Evolutionary conservation across 2,113 vertebrate genomes (phyloP).

Genomic region (Oncorhynchus masou): DNA sequence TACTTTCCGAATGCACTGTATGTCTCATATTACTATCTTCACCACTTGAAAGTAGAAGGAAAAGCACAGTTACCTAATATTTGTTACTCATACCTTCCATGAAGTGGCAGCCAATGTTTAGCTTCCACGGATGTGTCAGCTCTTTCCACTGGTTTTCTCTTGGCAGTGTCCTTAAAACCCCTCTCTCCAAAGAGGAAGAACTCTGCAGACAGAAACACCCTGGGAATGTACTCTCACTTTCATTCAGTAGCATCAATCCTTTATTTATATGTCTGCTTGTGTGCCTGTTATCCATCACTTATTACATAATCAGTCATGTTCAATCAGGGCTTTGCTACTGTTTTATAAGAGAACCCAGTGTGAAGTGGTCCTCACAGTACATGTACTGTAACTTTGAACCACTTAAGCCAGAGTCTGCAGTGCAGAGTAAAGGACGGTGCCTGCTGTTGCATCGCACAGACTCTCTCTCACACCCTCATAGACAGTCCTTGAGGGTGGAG

Average conservation of each 20-base stretch:
- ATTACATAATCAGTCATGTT: no score
- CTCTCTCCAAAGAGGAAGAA: constrained; percentile 4
- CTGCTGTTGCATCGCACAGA: no score
- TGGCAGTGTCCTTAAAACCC: constrained; percentile 34
- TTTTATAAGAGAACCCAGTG: no score
- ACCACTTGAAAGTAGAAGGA: constrained; percentile 28
- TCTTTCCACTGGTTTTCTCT: constrained; percentile 58
- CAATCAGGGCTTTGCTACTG: no score
- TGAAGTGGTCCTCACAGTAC: no score
- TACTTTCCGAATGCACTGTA: neutral
- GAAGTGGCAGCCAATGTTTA: constrained; percentile 41
- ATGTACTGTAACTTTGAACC: neutral
- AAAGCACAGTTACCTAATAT: constrained; percentile 55
- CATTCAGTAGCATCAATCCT: neutral
- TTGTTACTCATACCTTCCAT: constrained; percentile 64
- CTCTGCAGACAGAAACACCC: constrained; percentile 51
- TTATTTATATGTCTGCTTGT: constrained; percentile 7
- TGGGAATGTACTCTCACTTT: constrained; percentile 30
- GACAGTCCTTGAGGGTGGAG: constrained; percentile 31
- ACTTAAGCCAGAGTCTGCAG: constrained; percentile 1
- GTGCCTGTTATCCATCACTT: neutral
- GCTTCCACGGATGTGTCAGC: constrained; percentile 42
- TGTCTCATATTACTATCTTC: constrained; percentile 12
- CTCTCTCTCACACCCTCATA: constrained; percentile 10
- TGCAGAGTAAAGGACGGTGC: no score